Percentiles rank a stretch among this genome's conserved stretches.
phyloP scores from a whole-genome alignment of 64 coral and sea anemone species.

The Orbicella faveolata region DNA sequence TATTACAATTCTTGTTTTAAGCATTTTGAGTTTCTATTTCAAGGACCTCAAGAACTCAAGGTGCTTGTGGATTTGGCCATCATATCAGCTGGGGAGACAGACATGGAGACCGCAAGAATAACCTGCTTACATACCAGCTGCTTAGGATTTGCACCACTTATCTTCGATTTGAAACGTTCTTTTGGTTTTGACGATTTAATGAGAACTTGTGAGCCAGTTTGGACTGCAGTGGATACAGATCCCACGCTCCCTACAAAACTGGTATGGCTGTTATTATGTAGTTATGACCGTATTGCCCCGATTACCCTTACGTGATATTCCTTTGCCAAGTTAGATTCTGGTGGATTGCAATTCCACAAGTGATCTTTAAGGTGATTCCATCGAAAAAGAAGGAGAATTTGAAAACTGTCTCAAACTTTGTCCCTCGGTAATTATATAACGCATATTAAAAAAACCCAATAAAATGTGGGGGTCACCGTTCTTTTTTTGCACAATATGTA shows the following conservation, averaged over 20 bases:
- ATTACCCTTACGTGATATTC: too few relatives aligned
- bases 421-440: too few relatives aligned
- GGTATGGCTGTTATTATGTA: conserved; percentile 2
- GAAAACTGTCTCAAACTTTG: too few relatives aligned
- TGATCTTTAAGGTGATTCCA: too few relatives aligned
- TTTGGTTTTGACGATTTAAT: conserved; percentile 62
- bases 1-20: too few relatives aligned
- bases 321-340: too few relatives aligned
- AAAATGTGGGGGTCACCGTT: too few relatives aligned
- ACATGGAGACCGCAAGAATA: conserved; percentile 70
- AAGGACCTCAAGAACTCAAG: conserved; percentile 69
- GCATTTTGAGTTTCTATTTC: background rate
- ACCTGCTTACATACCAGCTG: conserved; percentile 72
- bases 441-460: too few relatives aligned
- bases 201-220: conserved; percentile 65
- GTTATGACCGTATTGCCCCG: too few relatives aligned
- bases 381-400: too few relatives aligned
- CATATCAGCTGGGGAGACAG: conserved; percentile 77
- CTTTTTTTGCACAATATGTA: too few relatives aligned
- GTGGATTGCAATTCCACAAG: too few relatives aligned
- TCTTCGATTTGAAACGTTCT: conserved; percentile 46
- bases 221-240: conserved; percentile 69
- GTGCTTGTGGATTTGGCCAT: conserved; percentile 81
- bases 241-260: conserved; percentile 59
- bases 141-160: conserved; percentile 67